Evolutionary conservation across 1,140 invertebrate species (phyloP).

Genomic region (Cherax destructor): DNA sequence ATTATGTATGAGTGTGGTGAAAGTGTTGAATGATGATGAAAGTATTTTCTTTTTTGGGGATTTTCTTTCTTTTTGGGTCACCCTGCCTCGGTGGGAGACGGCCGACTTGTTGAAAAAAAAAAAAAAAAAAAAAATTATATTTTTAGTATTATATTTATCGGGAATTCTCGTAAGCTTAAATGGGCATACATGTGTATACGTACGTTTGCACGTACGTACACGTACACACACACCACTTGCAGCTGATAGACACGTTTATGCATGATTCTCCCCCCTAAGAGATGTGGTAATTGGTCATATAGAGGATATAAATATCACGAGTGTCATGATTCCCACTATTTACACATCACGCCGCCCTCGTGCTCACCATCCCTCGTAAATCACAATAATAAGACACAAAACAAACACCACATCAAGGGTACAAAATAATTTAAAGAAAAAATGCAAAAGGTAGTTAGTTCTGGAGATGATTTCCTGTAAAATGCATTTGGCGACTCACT

Average conservation of each 20-base stretch:
- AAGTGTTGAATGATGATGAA: too few species aligned
- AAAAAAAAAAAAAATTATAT: too few species aligned
- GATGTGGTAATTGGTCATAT: not conserved
- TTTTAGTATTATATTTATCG: too few species aligned
- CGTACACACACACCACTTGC: slow-evolving; percentile 10
- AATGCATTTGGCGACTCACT: too few species aligned
- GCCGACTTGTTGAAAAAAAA: too few species aligned
- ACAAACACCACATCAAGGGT: not conserved
- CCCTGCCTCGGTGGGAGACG: too few species aligned
- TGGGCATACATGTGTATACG: not conserved
- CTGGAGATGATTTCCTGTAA: not conserved
- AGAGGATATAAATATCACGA: not conserved
- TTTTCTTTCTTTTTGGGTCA: too few species aligned
- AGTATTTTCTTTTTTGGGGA: too few species aligned
- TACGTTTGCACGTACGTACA: not conserved
- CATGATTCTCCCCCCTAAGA: not conserved
- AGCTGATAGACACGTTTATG: not conserved
- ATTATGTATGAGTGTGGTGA: too few species aligned
- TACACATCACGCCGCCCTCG: not conserved
- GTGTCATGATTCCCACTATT: not conserved
- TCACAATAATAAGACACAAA: not conserved
- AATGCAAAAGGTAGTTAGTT: not conserved
- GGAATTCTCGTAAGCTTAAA: not conserved
- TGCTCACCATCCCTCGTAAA: not conserved
- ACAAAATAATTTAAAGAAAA: not conserved